Percentiles rank a stretch among this genome's conserved stretches.
phyloP scores from a whole-genome alignment of 2,888 invertebrate species.

The Augochlorella aurata region DNA sequence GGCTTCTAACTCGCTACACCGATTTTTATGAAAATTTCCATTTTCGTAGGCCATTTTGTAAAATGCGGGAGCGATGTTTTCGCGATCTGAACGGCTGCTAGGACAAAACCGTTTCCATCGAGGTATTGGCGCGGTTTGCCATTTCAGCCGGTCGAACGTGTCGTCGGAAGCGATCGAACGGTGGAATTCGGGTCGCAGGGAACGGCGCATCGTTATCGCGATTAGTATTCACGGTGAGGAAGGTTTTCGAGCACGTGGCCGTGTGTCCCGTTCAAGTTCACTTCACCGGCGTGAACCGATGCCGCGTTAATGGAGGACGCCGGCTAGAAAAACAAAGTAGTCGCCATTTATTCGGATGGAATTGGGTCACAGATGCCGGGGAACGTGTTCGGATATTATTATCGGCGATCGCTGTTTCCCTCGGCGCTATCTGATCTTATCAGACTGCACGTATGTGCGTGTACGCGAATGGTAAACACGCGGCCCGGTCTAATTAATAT shows the following conservation, averaged over 20 bases:
- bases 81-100: too few relatives aligned
- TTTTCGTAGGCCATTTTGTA: too few relatives aligned
- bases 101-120: too few relatives aligned
- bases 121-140: too few relatives aligned
- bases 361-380: constrained; percentile 42
- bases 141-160: too few relatives aligned
- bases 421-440: constrained; percentile 36
- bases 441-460: not conserved
- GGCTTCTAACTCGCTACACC: too few relatives aligned
- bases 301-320: not conserved
- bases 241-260: not conserved
- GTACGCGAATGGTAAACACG: not conserved
- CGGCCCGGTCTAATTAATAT: not conserved
- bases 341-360: constrained; percentile 14
- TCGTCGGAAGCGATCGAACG: too few relatives aligned
- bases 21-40: too few relatives aligned
- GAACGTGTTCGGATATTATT: constrained; percentile 32
- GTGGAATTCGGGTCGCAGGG: too few relatives aligned
- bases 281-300: not conserved
- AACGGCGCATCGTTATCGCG: not conserved
- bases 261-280: not conserved
- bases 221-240: not conserved
- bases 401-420: constrained; percentile 19
- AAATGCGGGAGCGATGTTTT: too few relatives aligned
- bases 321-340: constrained; percentile 20